Evolutionary conservation across 1,140 invertebrate species (phyloP).

Genomic region (Dolichoris vasculosae): DNA sequence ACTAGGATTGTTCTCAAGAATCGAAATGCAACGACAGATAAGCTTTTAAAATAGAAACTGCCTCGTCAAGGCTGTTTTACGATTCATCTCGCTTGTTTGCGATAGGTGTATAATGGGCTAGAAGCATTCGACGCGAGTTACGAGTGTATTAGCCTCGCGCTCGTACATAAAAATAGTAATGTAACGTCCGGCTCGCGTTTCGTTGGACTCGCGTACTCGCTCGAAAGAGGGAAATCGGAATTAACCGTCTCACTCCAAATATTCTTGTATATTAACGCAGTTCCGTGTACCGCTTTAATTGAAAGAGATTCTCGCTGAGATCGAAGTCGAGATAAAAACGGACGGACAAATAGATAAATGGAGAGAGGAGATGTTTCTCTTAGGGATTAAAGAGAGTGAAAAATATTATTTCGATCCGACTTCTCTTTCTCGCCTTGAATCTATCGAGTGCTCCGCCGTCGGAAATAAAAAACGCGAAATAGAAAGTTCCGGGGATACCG

Average conservation of each 20-base stretch:
- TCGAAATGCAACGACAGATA: background rate
- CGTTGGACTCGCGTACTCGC: background rate
- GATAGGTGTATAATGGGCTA: background rate
- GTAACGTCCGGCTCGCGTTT: background rate
- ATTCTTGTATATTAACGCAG: background rate
- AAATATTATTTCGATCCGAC: background rate
- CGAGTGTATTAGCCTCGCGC: background rate
- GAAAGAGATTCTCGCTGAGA: background rate
- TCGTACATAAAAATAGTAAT: background rate
- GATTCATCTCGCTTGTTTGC: background rate
- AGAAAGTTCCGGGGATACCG: background rate
- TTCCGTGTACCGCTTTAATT: background rate
- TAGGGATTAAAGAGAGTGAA: background rate
- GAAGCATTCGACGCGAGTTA: background rate
- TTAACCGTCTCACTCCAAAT: slow-evolving; percentile 40
- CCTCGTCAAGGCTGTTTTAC: no score
- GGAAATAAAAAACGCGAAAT: background rate
- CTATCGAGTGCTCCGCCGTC: background rate
- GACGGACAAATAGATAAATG: background rate
- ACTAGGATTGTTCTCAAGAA: background rate
- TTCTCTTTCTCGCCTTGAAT: background rate
- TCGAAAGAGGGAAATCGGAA: slow-evolving; percentile 8
- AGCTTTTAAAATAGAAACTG: no score
- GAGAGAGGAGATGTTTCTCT: background rate
- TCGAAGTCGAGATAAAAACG: background rate